A percentile compares a stretch with the other conserved stretches of the same genome.
phyloP scores from a whole-genome alignment of 2,888 invertebrate genomes.

The Caenorhabditis panamensis region DNA sequence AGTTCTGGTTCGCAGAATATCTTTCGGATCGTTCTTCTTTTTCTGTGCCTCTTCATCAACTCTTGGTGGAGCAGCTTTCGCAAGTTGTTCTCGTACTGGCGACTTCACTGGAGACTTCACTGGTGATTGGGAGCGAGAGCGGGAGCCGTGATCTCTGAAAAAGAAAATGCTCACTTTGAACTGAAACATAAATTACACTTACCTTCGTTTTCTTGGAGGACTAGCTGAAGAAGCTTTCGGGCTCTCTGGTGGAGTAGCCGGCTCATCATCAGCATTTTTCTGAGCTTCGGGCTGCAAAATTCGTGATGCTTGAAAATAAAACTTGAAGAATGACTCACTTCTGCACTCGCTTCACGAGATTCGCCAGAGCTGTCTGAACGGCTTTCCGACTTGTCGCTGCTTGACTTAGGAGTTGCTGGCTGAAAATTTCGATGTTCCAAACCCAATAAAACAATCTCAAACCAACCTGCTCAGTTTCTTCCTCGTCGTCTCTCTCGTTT shows the following conservation, averaged over 20 bases:
- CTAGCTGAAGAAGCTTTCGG: constrained; percentile 16
- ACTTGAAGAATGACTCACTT: constrained; percentile 1
- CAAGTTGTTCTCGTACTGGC: constrained; percentile 1
- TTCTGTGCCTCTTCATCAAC: constrained; percentile 32
- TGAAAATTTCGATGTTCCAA: constrained; percentile 1
- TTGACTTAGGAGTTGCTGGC: constrained; percentile 23
- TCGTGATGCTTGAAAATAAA: no score
- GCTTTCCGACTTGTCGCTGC: constrained; percentile 10
- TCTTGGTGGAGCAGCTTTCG: background rate
- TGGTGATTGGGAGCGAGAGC: constrained; percentile 13
- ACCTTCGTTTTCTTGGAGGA: background rate
- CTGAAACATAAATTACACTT: background rate
- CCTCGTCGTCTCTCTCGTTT: background rate
- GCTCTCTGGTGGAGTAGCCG: constrained; percentile 12
- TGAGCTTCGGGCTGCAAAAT: constrained; percentile 23
- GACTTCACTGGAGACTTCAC: constrained; percentile 14
- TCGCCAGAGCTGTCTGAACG: background rate
- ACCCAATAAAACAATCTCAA: background rate
- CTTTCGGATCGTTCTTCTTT: constrained; percentile 62
- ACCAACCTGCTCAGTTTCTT: constrained; percentile 21
- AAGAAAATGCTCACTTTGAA: background rate
- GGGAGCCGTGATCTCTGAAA: background rate
- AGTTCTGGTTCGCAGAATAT: constrained; percentile 71
- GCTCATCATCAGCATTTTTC: constrained; percentile 6
- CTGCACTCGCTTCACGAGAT: constrained; percentile 15